Evolutionary conservation across 2,113 vertebrate genomes (phyloP), one percentile per base, ranked within the genome.

Genomic region (Rhagologus leucostigma): DNA sequence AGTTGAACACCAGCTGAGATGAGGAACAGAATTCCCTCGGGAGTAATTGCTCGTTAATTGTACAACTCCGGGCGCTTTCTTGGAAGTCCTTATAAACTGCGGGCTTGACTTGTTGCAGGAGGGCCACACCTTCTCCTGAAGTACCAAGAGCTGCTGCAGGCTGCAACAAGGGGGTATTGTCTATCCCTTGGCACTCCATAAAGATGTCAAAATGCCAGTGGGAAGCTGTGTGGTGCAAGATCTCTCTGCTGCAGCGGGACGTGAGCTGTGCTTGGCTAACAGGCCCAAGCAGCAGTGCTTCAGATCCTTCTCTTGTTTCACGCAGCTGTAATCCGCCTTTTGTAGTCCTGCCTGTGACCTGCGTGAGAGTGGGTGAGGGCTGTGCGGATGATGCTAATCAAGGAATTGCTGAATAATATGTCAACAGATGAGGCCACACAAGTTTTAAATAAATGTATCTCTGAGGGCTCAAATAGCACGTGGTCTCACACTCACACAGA

Each of bases 11-110:
- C 71, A 92, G 50, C 59, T 90, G 83, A 93, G 79, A 79, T 70
- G 59, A 95, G 39, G 55, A 91, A 67, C 8, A n/a, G 35, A 80
- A 94, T 86, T 86, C 67, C 83, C 71, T 70, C 29, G 18, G 68
- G 82, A 91, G 62, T 85, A 44, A 90, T 88, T 95, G 93, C 71
- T 76, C 73, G 23, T 91, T 94, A 96, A 95, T 95, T 92, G 62
- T 75, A 68, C 30, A 74, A 88, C 67, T 90, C 91, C 37, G 47
- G 83, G 79, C 26, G 1, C 30, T 94, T 94, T 80, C 75, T 91
- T 92, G 79, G 60, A 92, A 84, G 79, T 63, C 64, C 47, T 59
- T 67, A 39, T 59, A 90, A 93, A 44, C 69, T 56, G 49, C 68
- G 59, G 47, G 20, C 71, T 52, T 39, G 13, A 59, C 82, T 84